Conservation (phyloP, 2,888 invertebrate species). For the Nasonia oneida region DNA sequence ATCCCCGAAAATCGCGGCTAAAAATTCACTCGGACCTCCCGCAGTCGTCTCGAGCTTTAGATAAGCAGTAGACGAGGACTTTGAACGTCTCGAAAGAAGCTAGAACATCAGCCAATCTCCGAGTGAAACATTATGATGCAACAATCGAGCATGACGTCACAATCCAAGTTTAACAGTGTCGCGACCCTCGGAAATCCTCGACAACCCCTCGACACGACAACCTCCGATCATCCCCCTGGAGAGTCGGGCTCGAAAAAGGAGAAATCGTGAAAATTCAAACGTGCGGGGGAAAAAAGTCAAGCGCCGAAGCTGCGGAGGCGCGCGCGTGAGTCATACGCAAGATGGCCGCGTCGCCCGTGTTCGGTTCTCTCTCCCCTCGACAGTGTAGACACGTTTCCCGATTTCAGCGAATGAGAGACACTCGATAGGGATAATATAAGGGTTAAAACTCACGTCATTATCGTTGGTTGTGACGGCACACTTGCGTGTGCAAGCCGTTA, state of each 20-base stretch:
- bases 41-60: not conserved
- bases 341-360: constrained; percentile 15
- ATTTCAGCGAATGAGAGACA: no score
- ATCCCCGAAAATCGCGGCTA: not conserved
- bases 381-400: not conserved
- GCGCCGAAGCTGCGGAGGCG: not conserved
- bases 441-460: constrained; percentile 85
- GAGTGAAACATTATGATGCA: constrained; percentile 58
- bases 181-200: not conserved
- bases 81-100: not conserved
- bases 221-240: not conserved
- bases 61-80: not conserved
- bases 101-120: not conserved
- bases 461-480: constrained; percentile 84
- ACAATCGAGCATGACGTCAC: constrained; percentile 54
- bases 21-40: not conserved
- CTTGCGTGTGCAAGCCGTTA: constrained; percentile 86
- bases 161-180: not conserved
- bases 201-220: not conserved
- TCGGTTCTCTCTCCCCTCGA: not conserved
- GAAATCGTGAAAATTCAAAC: not conserved
- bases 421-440: not conserved
- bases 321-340: constrained; percentile 14
- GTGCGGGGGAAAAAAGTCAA: not conserved
- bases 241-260: not conserved